phyloP scores from a whole-genome alignment of 2,113 vertebrate genomes.

The Apistogramma diplotaenia region DNA sequence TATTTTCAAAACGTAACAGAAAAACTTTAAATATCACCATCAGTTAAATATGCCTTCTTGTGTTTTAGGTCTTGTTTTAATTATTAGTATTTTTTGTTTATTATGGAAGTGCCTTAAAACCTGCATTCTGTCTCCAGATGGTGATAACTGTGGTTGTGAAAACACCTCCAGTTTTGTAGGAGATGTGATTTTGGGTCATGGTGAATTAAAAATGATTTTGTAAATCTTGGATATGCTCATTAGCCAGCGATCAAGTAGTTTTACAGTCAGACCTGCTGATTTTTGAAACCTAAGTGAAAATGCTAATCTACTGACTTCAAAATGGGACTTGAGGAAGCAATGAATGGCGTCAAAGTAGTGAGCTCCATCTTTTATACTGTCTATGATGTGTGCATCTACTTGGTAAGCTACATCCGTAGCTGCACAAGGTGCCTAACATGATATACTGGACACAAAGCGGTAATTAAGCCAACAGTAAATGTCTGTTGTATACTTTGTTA shows the following conservation, averaged over 20 bases:
- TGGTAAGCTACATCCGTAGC: neutral
- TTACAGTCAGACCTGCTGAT: too few species aligned
- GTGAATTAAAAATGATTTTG: too few species aligned
- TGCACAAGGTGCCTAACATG: neutral
- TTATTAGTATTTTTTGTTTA: too few species aligned
- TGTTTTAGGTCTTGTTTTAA: neutral
- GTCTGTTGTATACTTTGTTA: neutral
- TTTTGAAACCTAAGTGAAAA: too few species aligned
- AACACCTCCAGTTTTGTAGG: neutral
- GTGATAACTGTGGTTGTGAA: neutral
- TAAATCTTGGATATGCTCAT: too few species aligned
- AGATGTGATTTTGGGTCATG: too few species aligned
- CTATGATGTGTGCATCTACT: neutral
- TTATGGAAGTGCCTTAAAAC: neutral
- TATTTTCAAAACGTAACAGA: neutral
- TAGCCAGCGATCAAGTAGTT: too few species aligned
- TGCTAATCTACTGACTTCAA: too few species aligned
- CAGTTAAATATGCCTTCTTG: neutral
- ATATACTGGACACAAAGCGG: neutral
- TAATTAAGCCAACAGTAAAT: neutral
- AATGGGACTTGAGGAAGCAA: too few species aligned
- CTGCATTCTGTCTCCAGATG: neutral
- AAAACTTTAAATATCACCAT: neutral
- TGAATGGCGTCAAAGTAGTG: too few species aligned
- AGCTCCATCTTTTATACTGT: neutral